Base-by-base conservation (phyloP, 2,888 invertebrate species). In the Selenia dentaria region DNA sequence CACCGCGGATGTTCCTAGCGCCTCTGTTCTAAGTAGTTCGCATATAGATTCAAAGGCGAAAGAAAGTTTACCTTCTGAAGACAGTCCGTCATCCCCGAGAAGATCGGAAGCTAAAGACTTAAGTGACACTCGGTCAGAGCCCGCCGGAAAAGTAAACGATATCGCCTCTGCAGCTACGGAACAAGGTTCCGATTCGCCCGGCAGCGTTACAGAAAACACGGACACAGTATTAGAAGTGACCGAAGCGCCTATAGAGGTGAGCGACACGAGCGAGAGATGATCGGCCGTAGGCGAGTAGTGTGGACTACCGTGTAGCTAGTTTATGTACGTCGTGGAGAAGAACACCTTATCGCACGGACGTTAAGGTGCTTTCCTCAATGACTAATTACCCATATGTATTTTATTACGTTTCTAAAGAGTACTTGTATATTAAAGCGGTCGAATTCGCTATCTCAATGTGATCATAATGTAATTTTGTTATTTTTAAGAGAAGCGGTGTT, bases 191-290 rank as follows among this genome's bases (percentile, higher is more conserved):
- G 6, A 28, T 16, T 4, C 31, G 6, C 13, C 31, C 0, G n/a
- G 12, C 6, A 6, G 18, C 2, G 34, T 10, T 22, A 14, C 11
- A 16, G 29, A 26, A 6, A 14, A 22, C 9, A 26, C 29, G 6
- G 11, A 2, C 12, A n/a, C 5, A 29, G 41, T 16, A 11, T 28
- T 31, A 13, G 36, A 41, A 13, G 49, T 27, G 11, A 14, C 39
- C 9, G 24, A 34, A 11, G 0, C 10, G 6, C 34, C n/a, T 3
- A 9, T 9, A 12, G 32, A 25, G 29, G 37, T 4, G 25, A 8
- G 38, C 12, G 49, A 42, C 29, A 9, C 18, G 25, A 28, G 38
- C 36, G 55, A 53, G 39, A 59, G 59, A 34, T 55, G 59, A 59
- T 55, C 44, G 33, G 18, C 5, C 48, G 20, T 9, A 42, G 36